Base-by-base conservation (phyloP, 1,140 invertebrate species). In the Drosophila trapezifrons region DNA sequence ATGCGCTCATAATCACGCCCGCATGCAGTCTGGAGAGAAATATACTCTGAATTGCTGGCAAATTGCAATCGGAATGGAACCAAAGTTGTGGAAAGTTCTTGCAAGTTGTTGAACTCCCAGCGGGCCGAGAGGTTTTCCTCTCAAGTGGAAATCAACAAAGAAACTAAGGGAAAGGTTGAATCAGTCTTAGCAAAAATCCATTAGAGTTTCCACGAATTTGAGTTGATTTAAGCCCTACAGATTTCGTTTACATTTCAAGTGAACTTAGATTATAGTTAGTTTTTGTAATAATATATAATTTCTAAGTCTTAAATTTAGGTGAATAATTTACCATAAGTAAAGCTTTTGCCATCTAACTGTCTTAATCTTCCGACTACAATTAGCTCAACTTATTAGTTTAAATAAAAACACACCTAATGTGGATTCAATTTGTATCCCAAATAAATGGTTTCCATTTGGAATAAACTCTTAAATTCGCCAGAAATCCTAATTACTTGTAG, bases 1-100 rank as follows among this genome's bases (percentile, higher is more conserved):
- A 59, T 76, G 58, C 65, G 37, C 20, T 60, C 72, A 71, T 66
- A 82, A 77, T 77, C 58, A 47, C 63, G 7, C 65, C 56, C 37
- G 22, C 73, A 47, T 78, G 52, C 65, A 54, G 37, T 64, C 12
- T 49, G 20, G 18, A 43, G 25, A 22, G 35, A 47, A 65, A 67
- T 59, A 51, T 57, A 43, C 29, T 58, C 7, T 45, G 43, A 62
- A 70, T 54, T 55, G 55, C 79, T 81, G 60, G 72, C 65, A 76
- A 72, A 77, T 65, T 78, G 66, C 76, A 78, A 56, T 58, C 42
- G 35, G 27, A 56, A 37, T 35, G 35, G 35, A 46, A 8, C 13
- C 35, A 58, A 72, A 72, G 67, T 70, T 69, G 37, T 10, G 45
- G 6, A 69, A 65, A 65, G 65, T 65, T 69, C 20, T 17, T 42